A percentile compares a stretch with the other conserved stretches of the same genome.
phyloP scores from a whole-genome alignment of 1,140 invertebrate genomes.

The Diploscapter pachys region DNA sequence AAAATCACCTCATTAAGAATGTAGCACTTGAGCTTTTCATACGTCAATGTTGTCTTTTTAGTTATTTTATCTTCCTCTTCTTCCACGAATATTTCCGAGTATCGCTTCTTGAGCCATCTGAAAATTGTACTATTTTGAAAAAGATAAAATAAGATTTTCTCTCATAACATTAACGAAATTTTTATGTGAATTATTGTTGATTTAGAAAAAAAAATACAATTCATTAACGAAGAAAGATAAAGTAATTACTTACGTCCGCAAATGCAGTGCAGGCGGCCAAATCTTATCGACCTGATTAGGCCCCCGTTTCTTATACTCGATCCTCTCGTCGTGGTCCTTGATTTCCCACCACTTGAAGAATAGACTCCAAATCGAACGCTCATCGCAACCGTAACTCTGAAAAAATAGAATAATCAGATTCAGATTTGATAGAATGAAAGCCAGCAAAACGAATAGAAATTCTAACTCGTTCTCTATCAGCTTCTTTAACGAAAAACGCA shows the following conservation, averaged over 20 bases:
- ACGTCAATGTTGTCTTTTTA: background rate
- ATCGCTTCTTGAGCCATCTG: constrained; percentile 16
- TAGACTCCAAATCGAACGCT: constrained; percentile 10
- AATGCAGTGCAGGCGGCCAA: background rate
- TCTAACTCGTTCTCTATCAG: no score
- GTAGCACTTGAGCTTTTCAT: constrained; percentile 2
- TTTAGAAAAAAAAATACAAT: background rate
- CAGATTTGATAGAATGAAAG: constrained; percentile 2
- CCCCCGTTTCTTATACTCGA: background rate
- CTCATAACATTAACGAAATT: no score
- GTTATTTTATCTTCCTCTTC: background rate
- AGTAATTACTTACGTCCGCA: background rate
- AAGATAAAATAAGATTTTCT: no score
- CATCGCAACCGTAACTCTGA: constrained; percentile 25
- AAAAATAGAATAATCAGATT: constrained; percentile 5
- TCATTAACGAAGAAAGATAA: background rate
- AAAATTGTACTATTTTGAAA: background rate
- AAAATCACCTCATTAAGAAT: constrained; percentile 11
- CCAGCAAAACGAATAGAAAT: no score
- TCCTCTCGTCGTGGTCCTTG: constrained; percentile 15
- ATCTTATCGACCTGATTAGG: background rate
- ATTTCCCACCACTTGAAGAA: constrained; percentile 27
- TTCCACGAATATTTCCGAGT: constrained; percentile 18
- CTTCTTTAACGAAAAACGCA: no score
- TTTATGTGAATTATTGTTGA: no score